Conservation (phyloP, 2,113 vertebrate species). For the Mohoua ochrocephala region DNA sequence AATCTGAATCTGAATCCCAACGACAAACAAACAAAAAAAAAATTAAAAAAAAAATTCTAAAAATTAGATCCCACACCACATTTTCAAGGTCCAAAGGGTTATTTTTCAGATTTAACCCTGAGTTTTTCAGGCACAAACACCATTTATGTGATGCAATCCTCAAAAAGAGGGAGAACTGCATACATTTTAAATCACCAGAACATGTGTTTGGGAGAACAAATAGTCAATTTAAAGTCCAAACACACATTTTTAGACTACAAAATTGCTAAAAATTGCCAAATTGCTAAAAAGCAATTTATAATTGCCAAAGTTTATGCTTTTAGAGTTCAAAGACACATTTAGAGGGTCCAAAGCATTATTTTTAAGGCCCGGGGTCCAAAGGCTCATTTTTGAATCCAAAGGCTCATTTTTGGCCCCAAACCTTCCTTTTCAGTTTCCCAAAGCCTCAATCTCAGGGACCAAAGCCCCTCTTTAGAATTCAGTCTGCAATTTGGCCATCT, state of each 20-base stretch:
- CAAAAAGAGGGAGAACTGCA: neutral
- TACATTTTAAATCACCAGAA: neutral
- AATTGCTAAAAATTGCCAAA: neutral
- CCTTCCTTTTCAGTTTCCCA: neutral
- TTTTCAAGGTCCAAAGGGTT: neutral
- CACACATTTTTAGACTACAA: neutral
- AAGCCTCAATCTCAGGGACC: neutral
- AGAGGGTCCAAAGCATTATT: neutral
- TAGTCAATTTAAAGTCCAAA: neutral
- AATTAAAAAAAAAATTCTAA: neutral
- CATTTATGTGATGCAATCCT: neutral
- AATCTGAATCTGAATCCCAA: neutral
- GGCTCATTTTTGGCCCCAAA: neutral
- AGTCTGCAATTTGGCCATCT: neutral
- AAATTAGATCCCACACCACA: neutral
- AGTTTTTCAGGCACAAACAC: neutral
- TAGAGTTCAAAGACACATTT: neutral
- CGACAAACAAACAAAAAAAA: neutral
- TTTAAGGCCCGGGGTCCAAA: neutral
- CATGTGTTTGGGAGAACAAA: neutral
- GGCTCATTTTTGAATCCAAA: neutral
- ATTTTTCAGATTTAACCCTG: neutral
- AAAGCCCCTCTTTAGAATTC: neutral
- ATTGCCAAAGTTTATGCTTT: neutral
- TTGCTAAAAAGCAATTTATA: neutral